Conservation (phyloP, 2,888 invertebrate species). For the Sepiola atlantica region DNA sequence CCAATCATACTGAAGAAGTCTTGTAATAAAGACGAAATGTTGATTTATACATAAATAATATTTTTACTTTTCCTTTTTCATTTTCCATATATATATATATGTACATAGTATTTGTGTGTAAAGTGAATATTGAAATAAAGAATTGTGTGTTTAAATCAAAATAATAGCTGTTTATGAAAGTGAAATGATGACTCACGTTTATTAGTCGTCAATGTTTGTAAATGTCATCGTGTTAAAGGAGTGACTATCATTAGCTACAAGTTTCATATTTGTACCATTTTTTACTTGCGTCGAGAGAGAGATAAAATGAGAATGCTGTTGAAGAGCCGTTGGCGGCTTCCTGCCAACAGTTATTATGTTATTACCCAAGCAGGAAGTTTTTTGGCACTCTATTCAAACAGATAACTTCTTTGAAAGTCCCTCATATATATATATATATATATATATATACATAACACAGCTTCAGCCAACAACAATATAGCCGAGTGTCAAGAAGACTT, state of each 20-base stretch:
- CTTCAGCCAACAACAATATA: not conserved
- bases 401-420: not conserved
- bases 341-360: not conserved
- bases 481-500: not conserved
- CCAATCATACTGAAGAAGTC: too few species aligned
- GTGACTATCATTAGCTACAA: not conserved
- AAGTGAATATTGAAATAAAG: too few species aligned
- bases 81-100: too few species aligned
- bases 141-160: not conserved
- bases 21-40: too few species aligned
- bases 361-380: slow-evolving; percentile 32
- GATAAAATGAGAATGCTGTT: not conserved
- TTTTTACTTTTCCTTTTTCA: too few species aligned
- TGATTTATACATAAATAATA: too few species aligned
- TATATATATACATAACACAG: not conserved
- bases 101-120: too few species aligned
- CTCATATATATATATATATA: not conserved
- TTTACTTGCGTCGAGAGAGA: not conserved
- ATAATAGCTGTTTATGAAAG: not conserved
- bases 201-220: not conserved
- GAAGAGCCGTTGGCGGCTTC: not conserved
- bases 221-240: not conserved
- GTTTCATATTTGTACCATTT: not conserved
- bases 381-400: not conserved
- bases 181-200: not conserved